Percentiles rank a stretch among this genome's conserved stretches.
These are phyloP conservation scores for Gopherus evgoodei DNA, from an alignment of 2,113 vertebrate genomes.

Conservation along the genomic window DNA sequence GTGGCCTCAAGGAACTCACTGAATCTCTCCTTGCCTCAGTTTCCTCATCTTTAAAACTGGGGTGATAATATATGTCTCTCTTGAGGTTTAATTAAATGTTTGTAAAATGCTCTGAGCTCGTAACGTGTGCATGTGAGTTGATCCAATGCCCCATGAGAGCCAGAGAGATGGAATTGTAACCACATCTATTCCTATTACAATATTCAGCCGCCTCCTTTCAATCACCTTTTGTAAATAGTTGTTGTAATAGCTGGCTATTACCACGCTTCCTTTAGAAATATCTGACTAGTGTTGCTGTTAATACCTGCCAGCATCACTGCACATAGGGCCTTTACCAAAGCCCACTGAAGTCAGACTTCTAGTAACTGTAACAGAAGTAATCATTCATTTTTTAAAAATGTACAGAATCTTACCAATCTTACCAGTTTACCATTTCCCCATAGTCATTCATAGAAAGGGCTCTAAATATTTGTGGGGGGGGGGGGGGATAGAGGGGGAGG, in stretches of 20 bases:
- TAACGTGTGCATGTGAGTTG: fast-evolving
- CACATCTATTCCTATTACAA: fast-evolving
- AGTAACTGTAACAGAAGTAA: background rate
- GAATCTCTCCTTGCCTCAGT: background rate
- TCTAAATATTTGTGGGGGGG: background rate
- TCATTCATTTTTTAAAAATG: background rate
- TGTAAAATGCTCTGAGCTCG: background rate
- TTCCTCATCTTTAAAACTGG: background rate
- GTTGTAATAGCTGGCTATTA: fast-evolving
- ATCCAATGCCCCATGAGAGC: fast-evolving
- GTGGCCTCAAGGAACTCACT: background rate
- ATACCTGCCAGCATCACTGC: background rate
- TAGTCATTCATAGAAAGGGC: background rate
- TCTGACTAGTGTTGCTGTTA: background rate
- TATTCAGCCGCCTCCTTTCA: fast-evolving
- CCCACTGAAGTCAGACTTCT: background rate
- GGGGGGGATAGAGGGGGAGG: fast-evolving
- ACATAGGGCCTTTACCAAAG: background rate
- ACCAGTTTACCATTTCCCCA: background rate
- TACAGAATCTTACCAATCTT: background rate
- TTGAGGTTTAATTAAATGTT: fast-evolving
- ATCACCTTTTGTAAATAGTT: fast-evolving
- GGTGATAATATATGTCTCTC: background rate
- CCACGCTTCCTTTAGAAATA: background rate
- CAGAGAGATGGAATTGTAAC: background rate